phyloP scores from a whole-genome alignment of 2,797 vertebrate genomes.

The Spinus olivaceus region DNA sequence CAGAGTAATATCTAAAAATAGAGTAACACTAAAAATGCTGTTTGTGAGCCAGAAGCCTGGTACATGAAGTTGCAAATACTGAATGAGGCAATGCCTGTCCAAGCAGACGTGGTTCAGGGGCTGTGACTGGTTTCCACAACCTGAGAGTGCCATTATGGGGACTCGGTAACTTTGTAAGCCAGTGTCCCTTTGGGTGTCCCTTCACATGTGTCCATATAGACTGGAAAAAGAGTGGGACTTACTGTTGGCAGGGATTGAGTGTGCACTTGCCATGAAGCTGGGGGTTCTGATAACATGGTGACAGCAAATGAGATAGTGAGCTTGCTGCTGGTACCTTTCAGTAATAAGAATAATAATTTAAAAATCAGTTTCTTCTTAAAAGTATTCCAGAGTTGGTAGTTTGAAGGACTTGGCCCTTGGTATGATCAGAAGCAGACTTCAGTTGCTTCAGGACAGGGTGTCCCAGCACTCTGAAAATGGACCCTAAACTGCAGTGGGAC shows the following conservation, averaged over 20 bases:
- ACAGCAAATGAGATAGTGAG: not conserved
- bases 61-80: accelerated
- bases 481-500: not conserved
- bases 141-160: not conserved
- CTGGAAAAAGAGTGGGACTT: not conserved
- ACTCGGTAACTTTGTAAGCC: not conserved
- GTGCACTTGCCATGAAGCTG: not conserved
- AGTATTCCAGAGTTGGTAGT: not conserved
- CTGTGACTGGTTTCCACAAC: not conserved
- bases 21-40: not conserved
- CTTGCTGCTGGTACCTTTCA: not conserved
- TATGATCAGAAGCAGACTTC: not conserved
- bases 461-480: not conserved
- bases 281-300: not conserved
- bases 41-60: not conserved
- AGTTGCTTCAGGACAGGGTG: not conserved
- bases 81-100: not conserved
- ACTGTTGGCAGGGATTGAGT: not conserved
- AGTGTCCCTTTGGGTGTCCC: not conserved
- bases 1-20: not conserved
- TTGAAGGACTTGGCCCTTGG: not conserved
- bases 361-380: not conserved
- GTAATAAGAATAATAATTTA: not conserved
- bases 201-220: not conserved
- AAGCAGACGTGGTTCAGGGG: not conserved